Evolutionary conservation across 2,888 invertebrate species (phyloP).

Genomic region (Augiades crinisus): DNA sequence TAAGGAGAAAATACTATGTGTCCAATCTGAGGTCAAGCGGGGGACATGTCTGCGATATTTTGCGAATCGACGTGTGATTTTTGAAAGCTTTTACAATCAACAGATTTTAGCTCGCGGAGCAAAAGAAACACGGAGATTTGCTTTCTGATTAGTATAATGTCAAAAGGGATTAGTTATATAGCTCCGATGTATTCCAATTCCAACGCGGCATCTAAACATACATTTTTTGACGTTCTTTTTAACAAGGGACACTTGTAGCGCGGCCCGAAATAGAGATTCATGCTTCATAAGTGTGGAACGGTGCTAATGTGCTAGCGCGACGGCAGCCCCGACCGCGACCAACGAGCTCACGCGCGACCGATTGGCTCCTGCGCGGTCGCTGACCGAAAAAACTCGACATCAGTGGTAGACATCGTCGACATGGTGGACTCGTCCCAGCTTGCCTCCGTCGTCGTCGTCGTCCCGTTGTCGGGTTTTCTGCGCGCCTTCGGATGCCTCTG

Average conservation of each 20-base stretch:
- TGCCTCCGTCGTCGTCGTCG: constrained; percentile 72
- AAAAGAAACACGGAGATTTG: no score
- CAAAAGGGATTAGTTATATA: no score
- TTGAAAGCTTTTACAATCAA: neutral
- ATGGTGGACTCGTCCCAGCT: constrained; percentile 77
- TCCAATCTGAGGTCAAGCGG: neutral
- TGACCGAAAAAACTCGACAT: constrained; percentile 80
- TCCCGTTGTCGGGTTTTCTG: constrained; percentile 72
- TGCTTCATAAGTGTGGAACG: constrained; percentile 74
- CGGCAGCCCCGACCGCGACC: constrained; percentile 75
- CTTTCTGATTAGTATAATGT: no score
- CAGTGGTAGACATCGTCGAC: constrained; percentile 76
- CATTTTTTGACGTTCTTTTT: no score
- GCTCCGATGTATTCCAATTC: no score
- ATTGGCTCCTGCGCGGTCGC: constrained; percentile 80
- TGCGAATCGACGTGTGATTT: neutral
- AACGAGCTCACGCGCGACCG: constrained; percentile 74
- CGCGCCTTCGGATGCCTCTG: constrained; percentile 79
- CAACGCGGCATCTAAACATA: no score
- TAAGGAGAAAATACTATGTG: constrained; percentile 23
- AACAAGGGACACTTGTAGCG: neutral
- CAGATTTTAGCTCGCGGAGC: no score
- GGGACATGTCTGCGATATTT: neutral
- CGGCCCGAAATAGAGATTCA: constrained; percentile 54
- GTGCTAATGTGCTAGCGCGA: constrained; percentile 76